phyloP scores from a whole-genome alignment of 2,888 invertebrate species.

The Anthophora plumipes region DNA sequence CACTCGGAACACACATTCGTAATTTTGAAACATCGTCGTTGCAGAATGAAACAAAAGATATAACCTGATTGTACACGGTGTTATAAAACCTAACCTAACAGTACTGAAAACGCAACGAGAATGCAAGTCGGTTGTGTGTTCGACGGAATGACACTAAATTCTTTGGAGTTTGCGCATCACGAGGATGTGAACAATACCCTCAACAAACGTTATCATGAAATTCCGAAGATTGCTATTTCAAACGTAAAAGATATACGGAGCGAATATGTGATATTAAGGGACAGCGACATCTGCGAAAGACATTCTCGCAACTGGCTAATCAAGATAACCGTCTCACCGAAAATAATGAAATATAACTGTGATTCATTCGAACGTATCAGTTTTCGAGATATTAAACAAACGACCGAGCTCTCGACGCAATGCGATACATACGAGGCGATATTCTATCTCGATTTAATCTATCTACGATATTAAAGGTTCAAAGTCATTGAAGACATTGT shows the following conservation, averaged over 20 bases:
- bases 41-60: constrained; percentile 16
- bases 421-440: neutral
- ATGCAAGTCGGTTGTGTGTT: constrained; percentile 2
- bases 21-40: constrained; percentile 9
- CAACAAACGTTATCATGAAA: constrained; percentile 6
- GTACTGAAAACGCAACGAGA: neutral
- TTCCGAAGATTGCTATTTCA: neutral
- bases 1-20: constrained; percentile 1
- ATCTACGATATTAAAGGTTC: neutral
- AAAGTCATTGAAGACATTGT: neutral
- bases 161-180: constrained; percentile 18
- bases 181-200: neutral
- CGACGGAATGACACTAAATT: constrained; percentile 9
- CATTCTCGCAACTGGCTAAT: constrained; percentile 24
- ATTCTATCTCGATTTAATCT: neutral
- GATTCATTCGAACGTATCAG: constrained; percentile 11
- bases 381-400: constrained; percentile 13
- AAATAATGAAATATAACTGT: constrained; percentile 34
- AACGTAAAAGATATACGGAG: neutral
- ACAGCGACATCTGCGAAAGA: constrained; percentile 58
- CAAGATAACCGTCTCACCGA: constrained; percentile 43
- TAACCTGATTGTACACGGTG: constrained; percentile 4
- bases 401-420: neutral
- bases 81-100: constrained; percentile 53
- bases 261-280: constrained; percentile 6